Evolutionary conservation across 92 coral and sea anemone species (phyloP).

Genomic region (Zoanthus gigantus): DNA sequence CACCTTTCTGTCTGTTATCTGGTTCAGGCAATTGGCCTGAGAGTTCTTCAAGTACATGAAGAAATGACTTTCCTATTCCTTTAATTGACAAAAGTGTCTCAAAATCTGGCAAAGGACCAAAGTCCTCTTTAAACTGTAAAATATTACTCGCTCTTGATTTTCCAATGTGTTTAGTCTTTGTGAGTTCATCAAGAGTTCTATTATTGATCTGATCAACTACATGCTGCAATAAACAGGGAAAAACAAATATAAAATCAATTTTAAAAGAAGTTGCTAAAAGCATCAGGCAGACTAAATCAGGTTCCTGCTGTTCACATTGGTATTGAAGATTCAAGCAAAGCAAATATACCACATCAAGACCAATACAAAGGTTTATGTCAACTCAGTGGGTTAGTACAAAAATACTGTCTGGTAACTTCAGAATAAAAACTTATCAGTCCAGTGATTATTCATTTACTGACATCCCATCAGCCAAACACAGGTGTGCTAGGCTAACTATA

Average conservation of each 20-base stretch:
- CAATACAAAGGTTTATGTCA: too few relatives aligned
- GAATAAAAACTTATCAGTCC: too few relatives aligned
- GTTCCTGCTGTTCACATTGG: too few relatives aligned
- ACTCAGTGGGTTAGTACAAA: too few relatives aligned
- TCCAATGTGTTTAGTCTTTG: slow-evolving; percentile 88
- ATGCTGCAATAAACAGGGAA: slow-evolving; percentile 50
- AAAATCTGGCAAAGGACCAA: slow-evolving; percentile 76
- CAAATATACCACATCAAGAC: too few relatives aligned
- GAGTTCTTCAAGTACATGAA: slow-evolving; percentile 74
- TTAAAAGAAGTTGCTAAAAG: too few relatives aligned
- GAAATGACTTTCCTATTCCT: slow-evolving; percentile 93
- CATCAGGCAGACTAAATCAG: too few relatives aligned
- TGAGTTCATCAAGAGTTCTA: slow-evolving; percentile 83
- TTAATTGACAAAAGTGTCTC: slow-evolving; percentile 73
- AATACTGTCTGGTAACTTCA: too few relatives aligned
- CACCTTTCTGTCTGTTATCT: slow-evolving; percentile 76
- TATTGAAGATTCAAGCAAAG: too few relatives aligned
- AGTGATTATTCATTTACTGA: too few relatives aligned
- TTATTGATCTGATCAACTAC: slow-evolving; percentile 79
- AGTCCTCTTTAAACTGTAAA: slow-evolving; percentile 68
- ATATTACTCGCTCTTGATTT: slow-evolving; percentile 80
- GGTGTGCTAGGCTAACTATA: too few relatives aligned
- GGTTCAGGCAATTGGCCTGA: slow-evolving; percentile 74
- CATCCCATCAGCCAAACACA: too few relatives aligned
- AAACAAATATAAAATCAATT: not conserved